phyloP scores from a whole-genome alignment of 2,797 vertebrate genomes.

The Scolopax bukidnonensis region DNA sequence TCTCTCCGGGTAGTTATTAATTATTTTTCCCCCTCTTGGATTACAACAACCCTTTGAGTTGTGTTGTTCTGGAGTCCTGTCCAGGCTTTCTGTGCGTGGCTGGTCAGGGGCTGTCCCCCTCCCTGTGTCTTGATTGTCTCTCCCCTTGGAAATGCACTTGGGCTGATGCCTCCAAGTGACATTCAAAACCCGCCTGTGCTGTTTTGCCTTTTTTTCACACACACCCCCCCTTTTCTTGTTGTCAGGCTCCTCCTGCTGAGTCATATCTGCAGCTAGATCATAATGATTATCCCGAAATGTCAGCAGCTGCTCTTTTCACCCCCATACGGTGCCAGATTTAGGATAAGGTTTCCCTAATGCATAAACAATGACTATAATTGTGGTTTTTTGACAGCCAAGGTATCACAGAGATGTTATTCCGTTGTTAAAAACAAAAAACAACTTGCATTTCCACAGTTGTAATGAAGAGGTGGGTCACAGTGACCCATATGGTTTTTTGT shows the following conservation, averaged over 20 bases:
- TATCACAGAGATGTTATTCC: slow-evolving; percentile 51
- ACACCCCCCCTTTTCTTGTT: neutral
- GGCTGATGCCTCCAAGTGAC: slow-evolving; percentile 17
- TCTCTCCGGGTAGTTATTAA: neutral
- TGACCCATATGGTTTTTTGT: slow-evolving; percentile 44
- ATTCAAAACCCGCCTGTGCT: slow-evolving; percentile 44
- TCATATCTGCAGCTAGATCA: slow-evolving; percentile 65
- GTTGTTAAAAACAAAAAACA: neutral
- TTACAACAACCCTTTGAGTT: neutral
- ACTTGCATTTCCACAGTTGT: slow-evolving; percentile 15
- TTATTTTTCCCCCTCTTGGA: neutral
- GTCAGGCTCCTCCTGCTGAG: slow-evolving; percentile 62
- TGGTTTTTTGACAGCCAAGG: slow-evolving; percentile 66
- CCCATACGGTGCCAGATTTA: slow-evolving; percentile 61
- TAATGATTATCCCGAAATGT: slow-evolving; percentile 70
- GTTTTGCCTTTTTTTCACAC: neutral
- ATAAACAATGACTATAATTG: slow-evolving; percentile 70
- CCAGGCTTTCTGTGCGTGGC: neutral
- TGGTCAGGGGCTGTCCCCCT: neutral
- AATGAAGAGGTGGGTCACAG: slow-evolving; percentile 18
- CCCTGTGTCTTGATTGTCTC: neutral
- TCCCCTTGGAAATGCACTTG: slow-evolving; percentile 2
- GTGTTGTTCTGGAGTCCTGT: neutral
- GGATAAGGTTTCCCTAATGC: slow-evolving; percentile 72
- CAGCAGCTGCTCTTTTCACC: slow-evolving; percentile 72